Conservation (phyloP, 2,113 vertebrate genomes). For the Myocastor coypus region DNA sequence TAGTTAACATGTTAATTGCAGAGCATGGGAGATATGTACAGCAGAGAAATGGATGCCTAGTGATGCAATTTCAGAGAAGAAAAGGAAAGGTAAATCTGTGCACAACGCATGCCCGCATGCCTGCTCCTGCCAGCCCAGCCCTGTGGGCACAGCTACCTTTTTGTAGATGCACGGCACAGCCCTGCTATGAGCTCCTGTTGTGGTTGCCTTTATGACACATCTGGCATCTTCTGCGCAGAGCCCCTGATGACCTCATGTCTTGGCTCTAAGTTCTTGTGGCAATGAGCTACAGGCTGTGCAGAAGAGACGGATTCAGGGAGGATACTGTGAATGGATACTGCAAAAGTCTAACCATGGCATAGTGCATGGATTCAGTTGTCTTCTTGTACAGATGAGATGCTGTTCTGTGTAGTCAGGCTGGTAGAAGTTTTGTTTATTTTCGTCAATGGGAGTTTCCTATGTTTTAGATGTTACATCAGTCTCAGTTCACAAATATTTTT, state of each 20-base stretch:
- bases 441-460: neutral
- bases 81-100: conserved; percentile 18
- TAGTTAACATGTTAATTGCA: neutral
- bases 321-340: neutral
- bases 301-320: neutral
- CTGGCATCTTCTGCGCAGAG: neutral
- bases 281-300: neutral
- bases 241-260: neutral
- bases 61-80: conserved; percentile 22
- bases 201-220: neutral
- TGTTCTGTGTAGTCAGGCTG: neutral
- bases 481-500: neutral
- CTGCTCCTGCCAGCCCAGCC: neutral
- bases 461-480: neutral
- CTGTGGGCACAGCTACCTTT: neutral
- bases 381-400: neutral
- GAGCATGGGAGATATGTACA: neutral
- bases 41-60: conserved; percentile 24
- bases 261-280: neutral
- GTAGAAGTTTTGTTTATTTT: neutral
- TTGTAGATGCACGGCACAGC: neutral
- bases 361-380: neutral
- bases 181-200: neutral
- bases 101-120: neutral
- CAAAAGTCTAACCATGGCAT: conserved; percentile 10